Base-by-base conservation (phyloP, 2,113 vertebrate species). In the Pungitius pungitius region DNA sequence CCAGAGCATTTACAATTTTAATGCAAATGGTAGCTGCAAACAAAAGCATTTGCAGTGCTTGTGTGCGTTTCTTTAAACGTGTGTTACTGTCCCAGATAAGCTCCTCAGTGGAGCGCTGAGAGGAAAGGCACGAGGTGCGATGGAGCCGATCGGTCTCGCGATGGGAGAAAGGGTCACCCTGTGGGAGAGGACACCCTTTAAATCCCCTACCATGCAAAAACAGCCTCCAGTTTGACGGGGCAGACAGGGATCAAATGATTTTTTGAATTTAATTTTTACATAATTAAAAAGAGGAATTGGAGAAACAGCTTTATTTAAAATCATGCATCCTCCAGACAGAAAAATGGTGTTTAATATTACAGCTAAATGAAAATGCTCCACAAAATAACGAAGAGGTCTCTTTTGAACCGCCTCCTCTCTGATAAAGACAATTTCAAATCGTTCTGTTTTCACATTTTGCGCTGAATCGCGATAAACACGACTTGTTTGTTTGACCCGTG, bases 51-150 rank as follows among this genome's bases (percentile, higher is more conserved):
- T 1, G 3, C 69, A 62, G 13, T 20, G 20, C 4, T 6, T 27
- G 20, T 66, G 73, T 49, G 27, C 27, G 22, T 75, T 18, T 51
- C 9, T 54, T 4, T 77, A 18, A 18, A 6, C 42, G 43, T n/a
- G 35, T 14, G 1, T 56, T 87, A 85, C 86, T 88, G 85, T 88
- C 87, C 62, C n/a, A n/a, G n/a, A n/a, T n/a, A n/a, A n/a, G n/a
- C n/a, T n/a, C n/a, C n/a, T n/a, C 75, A 39, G 51, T 68, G 22
- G 65, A 73, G 73, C 37, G 62, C 70, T 37, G 51, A 75, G 70
- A 35, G 72, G 58, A 59, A 90, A 90, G 87, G 90, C 88, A 91
- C 90, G 4, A 85, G 2, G 12, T 74, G 17, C 1, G 40, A 75
- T 74, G 68, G 63, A 57, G 22, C 47, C 51, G 80, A 77, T 59